phyloP scores from a whole-genome alignment of 2,113 vertebrate genomes.

The Marmota monax region DNA sequence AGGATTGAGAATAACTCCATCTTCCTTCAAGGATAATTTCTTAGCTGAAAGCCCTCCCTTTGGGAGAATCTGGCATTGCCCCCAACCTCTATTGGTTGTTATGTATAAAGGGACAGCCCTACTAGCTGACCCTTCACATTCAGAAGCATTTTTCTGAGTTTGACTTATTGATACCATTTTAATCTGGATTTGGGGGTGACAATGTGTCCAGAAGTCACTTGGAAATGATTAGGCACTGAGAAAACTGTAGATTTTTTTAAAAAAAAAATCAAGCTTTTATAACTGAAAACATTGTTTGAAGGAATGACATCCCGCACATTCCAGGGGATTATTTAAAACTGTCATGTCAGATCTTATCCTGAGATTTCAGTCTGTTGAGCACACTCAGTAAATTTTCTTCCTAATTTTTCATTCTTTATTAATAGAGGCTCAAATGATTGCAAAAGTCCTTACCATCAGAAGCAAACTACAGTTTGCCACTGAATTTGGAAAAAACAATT shows the following conservation, averaged over 20 bases:
- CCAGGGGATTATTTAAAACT: neutral
- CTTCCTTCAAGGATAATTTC: neutral
- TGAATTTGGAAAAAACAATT: neutral
- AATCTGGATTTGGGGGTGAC: neutral
- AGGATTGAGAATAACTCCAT: neutral
- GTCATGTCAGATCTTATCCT: neutral
- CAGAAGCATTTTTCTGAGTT: neutral
- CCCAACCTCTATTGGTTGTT: neutral
- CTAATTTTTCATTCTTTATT: neutral
- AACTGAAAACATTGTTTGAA: neutral
- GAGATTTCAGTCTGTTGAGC: conserved; percentile 6
- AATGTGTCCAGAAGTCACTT: neutral
- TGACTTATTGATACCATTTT: neutral
- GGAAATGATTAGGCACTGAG: neutral
- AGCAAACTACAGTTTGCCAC: neutral
- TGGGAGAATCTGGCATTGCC: neutral
- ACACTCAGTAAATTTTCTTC: conserved; percentile 11
- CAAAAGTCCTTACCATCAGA: neutral
- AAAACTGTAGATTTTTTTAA: neutral
- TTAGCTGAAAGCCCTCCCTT: neutral
- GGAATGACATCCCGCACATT: neutral
- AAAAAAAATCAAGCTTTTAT: neutral
- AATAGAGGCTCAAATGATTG: neutral
- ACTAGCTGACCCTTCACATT: neutral
- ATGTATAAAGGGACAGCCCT: neutral